These are phyloP conservation scores for Aplysia californica DNA, from an alignment of 1,140 invertebrate species.

Conservation along the genomic window DNA sequence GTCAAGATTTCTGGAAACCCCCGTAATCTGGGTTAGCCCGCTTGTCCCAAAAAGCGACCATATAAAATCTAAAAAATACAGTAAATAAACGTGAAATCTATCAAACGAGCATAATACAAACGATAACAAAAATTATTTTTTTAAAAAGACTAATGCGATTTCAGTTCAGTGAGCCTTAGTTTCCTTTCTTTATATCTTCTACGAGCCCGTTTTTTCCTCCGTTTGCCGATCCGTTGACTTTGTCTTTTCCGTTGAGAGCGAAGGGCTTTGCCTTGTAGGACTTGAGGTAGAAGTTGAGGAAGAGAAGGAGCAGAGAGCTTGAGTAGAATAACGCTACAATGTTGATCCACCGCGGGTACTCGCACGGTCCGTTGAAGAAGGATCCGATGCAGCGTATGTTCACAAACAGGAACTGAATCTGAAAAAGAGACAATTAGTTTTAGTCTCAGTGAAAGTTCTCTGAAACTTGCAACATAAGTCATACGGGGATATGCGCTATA, in stretches of 20 bases:
- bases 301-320: conserved; percentile 75
- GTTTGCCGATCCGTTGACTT: background rate
- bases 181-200: background rate
- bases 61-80: too few species aligned
- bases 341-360: conserved; percentile 58
- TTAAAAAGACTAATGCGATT: background rate
- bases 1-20: too few species aligned
- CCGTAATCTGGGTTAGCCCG: too few species aligned
- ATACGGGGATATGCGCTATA: too few species aligned
- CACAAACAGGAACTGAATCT: conserved; percentile 41
- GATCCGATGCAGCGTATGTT: conserved; percentile 68
- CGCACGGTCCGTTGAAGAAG: conserved; percentile 43
- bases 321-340: conserved; percentile 56
- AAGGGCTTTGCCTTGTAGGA: conserved; percentile 72
- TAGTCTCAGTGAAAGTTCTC: too few species aligned
- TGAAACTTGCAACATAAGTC: too few species aligned
- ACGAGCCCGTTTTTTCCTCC: background rate
- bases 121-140: background rate
- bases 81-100: too few species aligned
- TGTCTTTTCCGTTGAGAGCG: too few species aligned
- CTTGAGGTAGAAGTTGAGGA: conserved; percentile 89
- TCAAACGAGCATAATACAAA: too few species aligned
- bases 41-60: too few species aligned
- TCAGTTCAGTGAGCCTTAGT: background rate
- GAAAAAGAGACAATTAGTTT: conserved; percentile 20